A percentile compares a stretch with the other conserved stretches of the same genome.
Evolutionary conservation across 2,888 invertebrate genomes (phyloP).

Genomic region (Oithona nana): DNA sequence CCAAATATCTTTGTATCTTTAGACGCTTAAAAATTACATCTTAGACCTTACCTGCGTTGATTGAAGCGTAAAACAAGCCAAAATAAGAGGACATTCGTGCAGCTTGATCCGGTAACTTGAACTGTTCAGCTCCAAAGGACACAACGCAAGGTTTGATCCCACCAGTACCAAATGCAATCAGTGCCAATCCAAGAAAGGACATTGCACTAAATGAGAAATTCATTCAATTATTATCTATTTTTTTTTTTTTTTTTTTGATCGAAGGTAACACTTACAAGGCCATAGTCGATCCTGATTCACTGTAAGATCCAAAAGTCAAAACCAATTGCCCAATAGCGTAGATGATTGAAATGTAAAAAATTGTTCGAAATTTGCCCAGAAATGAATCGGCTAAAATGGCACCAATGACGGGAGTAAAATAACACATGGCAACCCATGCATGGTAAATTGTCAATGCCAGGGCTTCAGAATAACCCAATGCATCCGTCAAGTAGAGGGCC

Average conservation of each 20-base stretch:
- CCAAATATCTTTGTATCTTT: too few species aligned
- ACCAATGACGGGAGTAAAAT: slow-evolving; percentile 69
- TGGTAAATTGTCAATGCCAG: slow-evolving; percentile 40
- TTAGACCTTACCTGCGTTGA: slow-evolving; percentile 36
- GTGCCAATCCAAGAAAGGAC: slow-evolving; percentile 43
- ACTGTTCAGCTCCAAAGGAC: slow-evolving; percentile 89
- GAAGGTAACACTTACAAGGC: too few species aligned
- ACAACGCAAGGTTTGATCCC: slow-evolving; percentile 91
- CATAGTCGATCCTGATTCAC: too few species aligned
- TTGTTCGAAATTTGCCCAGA: slow-evolving; percentile 73
- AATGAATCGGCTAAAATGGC: slow-evolving; percentile 83
- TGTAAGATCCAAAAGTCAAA: slow-evolving; percentile 30
- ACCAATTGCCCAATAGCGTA: slow-evolving; percentile 65
- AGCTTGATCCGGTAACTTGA: slow-evolving; percentile 56
- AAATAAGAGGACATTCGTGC: slow-evolving; percentile 66
- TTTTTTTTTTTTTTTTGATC: too few species aligned
- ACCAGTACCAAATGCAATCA: slow-evolving; percentile 76
- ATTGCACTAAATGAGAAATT: slow-evolving; percentile 30
- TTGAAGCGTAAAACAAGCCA: slow-evolving; percentile 81
- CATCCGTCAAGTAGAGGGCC: slow-evolving; percentile 62
- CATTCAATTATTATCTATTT: background rate
- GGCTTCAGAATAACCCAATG: slow-evolving; percentile 31
- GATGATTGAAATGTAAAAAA: slow-evolving; percentile 66
- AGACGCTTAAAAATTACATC: too few species aligned
- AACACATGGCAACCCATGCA: slow-evolving; percentile 67